Evolutionary conservation across 2,888 invertebrate species (phyloP).

Genomic region (Campoplex capitator): DNA sequence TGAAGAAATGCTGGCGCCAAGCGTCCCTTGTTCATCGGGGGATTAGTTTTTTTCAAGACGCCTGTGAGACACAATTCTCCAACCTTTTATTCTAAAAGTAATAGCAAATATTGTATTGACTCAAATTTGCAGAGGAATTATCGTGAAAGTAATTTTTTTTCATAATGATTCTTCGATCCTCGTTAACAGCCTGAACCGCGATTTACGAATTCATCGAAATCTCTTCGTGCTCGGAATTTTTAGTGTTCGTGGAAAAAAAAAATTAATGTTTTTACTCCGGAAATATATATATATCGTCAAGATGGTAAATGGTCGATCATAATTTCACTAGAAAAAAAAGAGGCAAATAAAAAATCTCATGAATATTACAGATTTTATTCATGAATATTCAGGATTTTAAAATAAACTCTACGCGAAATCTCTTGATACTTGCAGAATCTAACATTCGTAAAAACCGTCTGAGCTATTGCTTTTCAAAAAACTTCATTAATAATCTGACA

Average conservation of each 20-base stretch:
- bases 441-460: not conserved
- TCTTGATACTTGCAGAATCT: not conserved
- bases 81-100: not conserved
- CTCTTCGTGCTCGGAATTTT: constrained; percentile 14
- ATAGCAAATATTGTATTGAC: not conserved
- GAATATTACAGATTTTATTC: not conserved
- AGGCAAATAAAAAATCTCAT: not conserved
- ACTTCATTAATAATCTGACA: not conserved
- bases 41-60: not conserved
- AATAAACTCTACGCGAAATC: not conserved
- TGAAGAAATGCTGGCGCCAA: not conserved
- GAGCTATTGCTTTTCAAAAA: too few species aligned
- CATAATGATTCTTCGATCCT: not conserved
- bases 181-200: not conserved
- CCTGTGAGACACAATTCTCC: too few species aligned
- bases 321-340: not conserved
- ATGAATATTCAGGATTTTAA: not conserved
- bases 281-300: not conserved
- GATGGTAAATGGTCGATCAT: not conserved
- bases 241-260: constrained; percentile 1
- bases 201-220: constrained; percentile 15
- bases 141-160: not conserved
- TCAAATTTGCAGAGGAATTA: not conserved
- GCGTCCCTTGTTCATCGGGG: not conserved
- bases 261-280: not conserved